Conservation (phyloP, 2,797 vertebrate species). For the Thamnophis elegans region DNA sequence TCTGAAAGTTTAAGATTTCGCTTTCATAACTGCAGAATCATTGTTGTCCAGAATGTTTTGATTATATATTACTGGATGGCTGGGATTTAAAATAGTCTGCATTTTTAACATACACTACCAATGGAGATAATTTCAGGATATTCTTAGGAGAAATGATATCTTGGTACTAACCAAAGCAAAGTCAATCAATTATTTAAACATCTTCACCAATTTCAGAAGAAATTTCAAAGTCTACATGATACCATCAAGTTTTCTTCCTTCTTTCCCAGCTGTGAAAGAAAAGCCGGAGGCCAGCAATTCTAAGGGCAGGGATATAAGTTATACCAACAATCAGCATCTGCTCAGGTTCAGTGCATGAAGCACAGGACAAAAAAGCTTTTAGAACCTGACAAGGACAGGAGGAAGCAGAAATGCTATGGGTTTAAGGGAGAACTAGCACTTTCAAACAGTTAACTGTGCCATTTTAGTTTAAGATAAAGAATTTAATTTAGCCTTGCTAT, state of each 20-base stretch:
- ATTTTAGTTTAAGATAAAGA: not conserved
- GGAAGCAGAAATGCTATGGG: not conserved
- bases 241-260: not conserved
- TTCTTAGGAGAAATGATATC: not conserved
- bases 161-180: not conserved
- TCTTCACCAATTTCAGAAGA: not conserved
- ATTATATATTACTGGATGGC: not conserved
- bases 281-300: not conserved
- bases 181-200: not conserved
- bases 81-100: not conserved
- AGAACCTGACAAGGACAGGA: not conserved
- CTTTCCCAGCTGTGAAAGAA: not conserved
- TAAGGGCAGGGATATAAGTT: not conserved
- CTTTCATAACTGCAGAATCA: not conserved
- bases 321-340: not conserved
- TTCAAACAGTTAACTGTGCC: not conserved
- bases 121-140: not conserved
- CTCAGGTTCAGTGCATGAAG: not conserved
- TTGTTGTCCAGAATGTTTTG: not conserved
- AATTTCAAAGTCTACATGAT: not conserved
- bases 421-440: not conserved
- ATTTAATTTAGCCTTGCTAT: not conserved
- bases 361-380: not conserved
- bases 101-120: not conserved
- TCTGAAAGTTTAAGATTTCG: not conserved